These are phyloP conservation scores for Lysandra coridon DNA, from an alignment of 2,888 invertebrate species.

Conservation along the genomic window DNA sequence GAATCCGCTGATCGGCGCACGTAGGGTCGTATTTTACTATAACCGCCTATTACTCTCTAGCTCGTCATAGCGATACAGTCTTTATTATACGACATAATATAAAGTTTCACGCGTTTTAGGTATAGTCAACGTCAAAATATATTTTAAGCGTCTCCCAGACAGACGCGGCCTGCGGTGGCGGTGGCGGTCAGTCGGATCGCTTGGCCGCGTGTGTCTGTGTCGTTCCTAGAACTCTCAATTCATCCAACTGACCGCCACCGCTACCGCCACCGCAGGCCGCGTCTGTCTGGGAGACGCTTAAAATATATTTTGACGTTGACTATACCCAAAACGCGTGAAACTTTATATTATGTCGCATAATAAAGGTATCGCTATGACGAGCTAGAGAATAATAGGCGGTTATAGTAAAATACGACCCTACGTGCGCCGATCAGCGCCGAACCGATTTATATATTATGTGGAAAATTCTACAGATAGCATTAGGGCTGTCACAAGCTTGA, in stretches of 20 bases:
- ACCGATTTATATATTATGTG: constrained; percentile 41
- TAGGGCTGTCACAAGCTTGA: constrained; percentile 35
- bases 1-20: constrained; percentile 34
- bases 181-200: too few species aligned
- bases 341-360: background rate
- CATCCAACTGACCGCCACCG: too few species aligned
- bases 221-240: too few species aligned
- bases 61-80: constrained; percentile 44
- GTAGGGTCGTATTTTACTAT: constrained; percentile 53
- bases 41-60: constrained; percentile 48
- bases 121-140: background rate
- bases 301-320: too few species aligned
- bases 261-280: too few species aligned
- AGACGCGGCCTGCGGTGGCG: too few species aligned
- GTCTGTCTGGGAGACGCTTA: too few species aligned
- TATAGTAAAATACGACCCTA: constrained; percentile 54
- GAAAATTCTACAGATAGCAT: constrained; percentile 32
- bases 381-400: constrained; percentile 47
- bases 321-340: background rate
- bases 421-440: constrained; percentile 33
- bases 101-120: background rate
- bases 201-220: too few species aligned
- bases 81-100: background rate
- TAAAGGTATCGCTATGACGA: constrained; percentile 42
- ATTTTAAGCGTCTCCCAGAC: too few species aligned